phyloP scores from a whole-genome alignment of 2,113 vertebrate species.

The Alethe diademata region DNA sequence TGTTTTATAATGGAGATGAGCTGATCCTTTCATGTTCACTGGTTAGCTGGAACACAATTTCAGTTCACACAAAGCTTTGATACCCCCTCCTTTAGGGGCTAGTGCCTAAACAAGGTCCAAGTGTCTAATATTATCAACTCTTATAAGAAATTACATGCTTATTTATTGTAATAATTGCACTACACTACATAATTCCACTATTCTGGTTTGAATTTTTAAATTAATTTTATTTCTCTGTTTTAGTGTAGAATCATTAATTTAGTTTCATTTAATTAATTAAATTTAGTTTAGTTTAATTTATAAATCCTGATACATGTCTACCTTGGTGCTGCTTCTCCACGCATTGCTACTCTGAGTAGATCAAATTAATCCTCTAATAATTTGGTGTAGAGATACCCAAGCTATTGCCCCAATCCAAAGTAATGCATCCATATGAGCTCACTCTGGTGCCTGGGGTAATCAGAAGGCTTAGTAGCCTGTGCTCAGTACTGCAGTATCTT shows the following conservation, averaged over 20 bases:
- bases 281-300: not conserved
- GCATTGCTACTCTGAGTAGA: not conserved
- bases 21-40: not conserved
- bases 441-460: not conserved
- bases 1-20: conserved; percentile 15
- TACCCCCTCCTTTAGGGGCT: not conserved
- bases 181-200: not conserved
- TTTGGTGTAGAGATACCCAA: not conserved
- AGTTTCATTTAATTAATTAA: not conserved
- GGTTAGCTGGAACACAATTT: not conserved
- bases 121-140: not conserved
- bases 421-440: not conserved
- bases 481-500: not conserved
- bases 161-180: not conserved
- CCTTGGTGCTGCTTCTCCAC: not conserved
- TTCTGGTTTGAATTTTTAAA: not conserved
- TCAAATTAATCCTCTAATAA: not conserved
- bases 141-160: not conserved
- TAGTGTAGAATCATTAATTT: not conserved
- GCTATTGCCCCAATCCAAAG: not conserved
- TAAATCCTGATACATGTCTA: not conserved
- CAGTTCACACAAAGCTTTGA: not conserved
- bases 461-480: not conserved
- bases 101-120: not conserved
- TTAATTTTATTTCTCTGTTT: not conserved